A percentile compares a stretch with the other conserved stretches of the same genome.
Conservation (phyloP, 1,140 invertebrate species). For the Drosophila murphyi region DNA sequence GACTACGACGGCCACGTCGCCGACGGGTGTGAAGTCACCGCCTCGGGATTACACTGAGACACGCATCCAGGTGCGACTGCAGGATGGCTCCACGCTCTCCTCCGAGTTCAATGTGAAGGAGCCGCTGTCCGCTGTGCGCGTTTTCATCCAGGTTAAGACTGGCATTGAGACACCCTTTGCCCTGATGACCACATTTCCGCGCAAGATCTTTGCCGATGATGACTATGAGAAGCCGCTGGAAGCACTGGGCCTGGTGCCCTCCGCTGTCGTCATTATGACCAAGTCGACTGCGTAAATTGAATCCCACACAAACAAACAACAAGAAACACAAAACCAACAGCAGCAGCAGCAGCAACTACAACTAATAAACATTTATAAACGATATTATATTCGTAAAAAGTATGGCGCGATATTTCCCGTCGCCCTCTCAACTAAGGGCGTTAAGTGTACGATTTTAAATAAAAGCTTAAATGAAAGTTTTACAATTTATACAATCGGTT, state of each 20-base stretch:
- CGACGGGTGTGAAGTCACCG: constrained; percentile 56
- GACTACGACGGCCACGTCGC: constrained; percentile 59
- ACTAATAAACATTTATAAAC: constrained; percentile 26
- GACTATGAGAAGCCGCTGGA: constrained; percentile 88
- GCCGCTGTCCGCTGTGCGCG: constrained; percentile 94
- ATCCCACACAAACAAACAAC: constrained; percentile 2
- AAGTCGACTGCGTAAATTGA: constrained; percentile 59
- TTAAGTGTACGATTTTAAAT: constrained; percentile 63
- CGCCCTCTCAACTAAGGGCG: constrained; percentile 18
- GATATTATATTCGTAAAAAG: constrained; percentile 36
- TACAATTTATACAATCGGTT: background rate
- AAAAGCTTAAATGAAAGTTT: constrained; percentile 31
- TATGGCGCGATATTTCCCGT: constrained; percentile 47
- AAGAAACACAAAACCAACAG: background rate
- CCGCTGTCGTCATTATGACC: constrained; percentile 91
- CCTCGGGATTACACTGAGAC: constrained; percentile 75
- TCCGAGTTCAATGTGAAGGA: constrained; percentile 94
- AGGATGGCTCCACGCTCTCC: constrained; percentile 88
- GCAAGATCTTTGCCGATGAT: constrained; percentile 88
- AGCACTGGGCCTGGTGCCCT: constrained; percentile 91
- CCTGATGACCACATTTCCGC: constrained; percentile 92
- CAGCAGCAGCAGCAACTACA: constrained; percentile 23
- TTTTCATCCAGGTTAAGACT: constrained; percentile 83
- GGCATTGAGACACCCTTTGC: constrained; percentile 86
- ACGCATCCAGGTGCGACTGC: constrained; percentile 87